These are phyloP conservation scores for Hyles vespertilio DNA, from an alignment of 1,140 invertebrate genomes.

Conservation along the genomic window DNA sequence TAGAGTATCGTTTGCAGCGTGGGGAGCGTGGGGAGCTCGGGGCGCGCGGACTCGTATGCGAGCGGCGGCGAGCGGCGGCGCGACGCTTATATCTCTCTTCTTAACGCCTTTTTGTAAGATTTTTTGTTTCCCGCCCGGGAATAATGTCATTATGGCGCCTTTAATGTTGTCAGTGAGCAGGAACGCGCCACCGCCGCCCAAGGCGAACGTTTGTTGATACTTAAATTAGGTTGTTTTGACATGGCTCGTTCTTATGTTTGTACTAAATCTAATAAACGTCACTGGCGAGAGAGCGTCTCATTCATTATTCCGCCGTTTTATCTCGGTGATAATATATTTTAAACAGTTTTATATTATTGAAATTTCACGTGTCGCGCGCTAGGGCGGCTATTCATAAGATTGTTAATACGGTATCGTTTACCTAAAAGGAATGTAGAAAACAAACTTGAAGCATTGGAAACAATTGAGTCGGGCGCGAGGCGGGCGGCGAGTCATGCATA, in stretches of 20 bases:
- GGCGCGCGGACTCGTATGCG: constrained; percentile 9
- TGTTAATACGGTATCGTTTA: constrained; percentile 13
- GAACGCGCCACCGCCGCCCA: constrained; percentile 61
- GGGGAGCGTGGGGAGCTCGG: constrained; percentile 9
- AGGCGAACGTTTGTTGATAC: constrained; percentile 74
- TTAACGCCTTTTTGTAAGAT: constrained; percentile 58
- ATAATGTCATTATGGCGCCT: constrained; percentile 75
- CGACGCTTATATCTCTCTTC: constrained; percentile 43
- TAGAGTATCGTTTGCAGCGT: constrained; percentile 40
- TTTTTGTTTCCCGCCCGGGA: constrained; percentile 69
- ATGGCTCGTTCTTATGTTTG: constrained; percentile 72
- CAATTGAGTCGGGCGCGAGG: constrained; percentile 35
- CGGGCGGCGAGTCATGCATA: constrained; percentile 34
- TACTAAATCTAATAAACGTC: constrained; percentile 74
- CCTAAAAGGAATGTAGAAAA: constrained; percentile 27
- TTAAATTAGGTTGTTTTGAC: constrained; percentile 75
- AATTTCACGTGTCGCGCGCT: background rate
- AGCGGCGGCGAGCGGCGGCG: constrained; percentile 15
- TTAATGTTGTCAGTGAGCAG: constrained; percentile 71
- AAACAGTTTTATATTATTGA: constrained; percentile 22
- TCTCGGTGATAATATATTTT: constrained; percentile 31
- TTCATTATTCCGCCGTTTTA: constrained; percentile 51
- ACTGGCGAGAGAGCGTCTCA: constrained; percentile 48
- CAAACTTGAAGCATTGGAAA: constrained; percentile 36
- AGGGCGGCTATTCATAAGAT: background rate